phyloP scores from a whole-genome alignment of 2,797 vertebrate genomes.

The Rhabdophis nuchalis region DNA sequence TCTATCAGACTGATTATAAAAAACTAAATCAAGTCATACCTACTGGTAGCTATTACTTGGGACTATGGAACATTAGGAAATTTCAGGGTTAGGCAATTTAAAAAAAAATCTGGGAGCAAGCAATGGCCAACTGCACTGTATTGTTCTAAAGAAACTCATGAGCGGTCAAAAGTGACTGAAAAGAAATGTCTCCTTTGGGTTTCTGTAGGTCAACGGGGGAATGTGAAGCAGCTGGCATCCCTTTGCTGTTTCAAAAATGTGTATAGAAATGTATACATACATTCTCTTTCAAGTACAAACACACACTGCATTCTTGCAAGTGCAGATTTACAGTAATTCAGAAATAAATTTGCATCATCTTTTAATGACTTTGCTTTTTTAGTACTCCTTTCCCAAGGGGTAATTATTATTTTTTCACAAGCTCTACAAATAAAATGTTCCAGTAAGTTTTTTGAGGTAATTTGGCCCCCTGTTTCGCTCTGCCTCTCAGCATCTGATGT shows the following conservation, averaged over 20 bases:
- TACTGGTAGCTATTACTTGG: neutral
- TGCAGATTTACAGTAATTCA: neutral
- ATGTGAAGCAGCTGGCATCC: neutral
- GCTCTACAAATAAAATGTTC: neutral
- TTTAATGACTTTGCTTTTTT: neutral
- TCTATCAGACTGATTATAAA: neutral
- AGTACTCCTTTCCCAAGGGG: neutral
- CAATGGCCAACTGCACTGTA: neutral
- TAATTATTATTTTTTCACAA: neutral
- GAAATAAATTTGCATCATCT: neutral
- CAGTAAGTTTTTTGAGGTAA: neutral
- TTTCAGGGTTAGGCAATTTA: neutral
- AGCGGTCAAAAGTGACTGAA: neutral
- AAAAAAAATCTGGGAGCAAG: neutral
- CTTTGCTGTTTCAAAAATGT: neutral
- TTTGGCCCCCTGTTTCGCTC: neutral
- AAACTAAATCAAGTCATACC: neutral
- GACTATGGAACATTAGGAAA: neutral
- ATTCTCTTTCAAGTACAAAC: neutral
- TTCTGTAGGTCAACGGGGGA: neutral
- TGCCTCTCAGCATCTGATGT: conserved; percentile 5
- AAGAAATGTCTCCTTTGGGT: neutral
- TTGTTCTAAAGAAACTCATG: neutral
- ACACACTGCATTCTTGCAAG: neutral
- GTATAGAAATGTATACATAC: neutral